phyloP scores from a whole-genome alignment of 2,797 vertebrate species.

The Poecilia picta region DNA sequence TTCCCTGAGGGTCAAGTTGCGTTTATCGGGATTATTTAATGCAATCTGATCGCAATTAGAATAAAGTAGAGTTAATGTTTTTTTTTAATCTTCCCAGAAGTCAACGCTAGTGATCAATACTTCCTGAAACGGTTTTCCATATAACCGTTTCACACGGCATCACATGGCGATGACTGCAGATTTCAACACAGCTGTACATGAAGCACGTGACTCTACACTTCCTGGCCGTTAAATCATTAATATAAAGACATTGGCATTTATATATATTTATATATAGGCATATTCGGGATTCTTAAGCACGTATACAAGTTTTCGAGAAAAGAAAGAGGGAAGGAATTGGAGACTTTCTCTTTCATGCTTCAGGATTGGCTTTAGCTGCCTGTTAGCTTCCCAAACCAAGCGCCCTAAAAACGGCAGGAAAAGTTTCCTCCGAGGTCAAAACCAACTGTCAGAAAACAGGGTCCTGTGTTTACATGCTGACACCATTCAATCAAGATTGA shows the following conservation, averaged over 20 bases:
- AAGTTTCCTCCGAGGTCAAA: not conserved
- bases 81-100: not conserved
- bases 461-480: not conserved
- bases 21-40: not conserved
- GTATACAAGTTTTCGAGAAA: not conserved
- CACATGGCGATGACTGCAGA: not conserved
- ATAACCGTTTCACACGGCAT: not conserved
- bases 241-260: not conserved
- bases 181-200: not conserved
- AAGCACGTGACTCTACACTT: not conserved
- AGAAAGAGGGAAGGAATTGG: not conserved
- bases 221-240: not conserved
- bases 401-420: not conserved
- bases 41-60: not conserved
- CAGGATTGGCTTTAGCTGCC: constrained; percentile 16
- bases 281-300: not conserved
- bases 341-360: not conserved
- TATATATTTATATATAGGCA: not conserved
- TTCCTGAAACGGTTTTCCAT: constrained; percentile 6
- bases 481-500: not conserved
- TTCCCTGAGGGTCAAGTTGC: not conserved
- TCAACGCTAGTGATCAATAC: not conserved
- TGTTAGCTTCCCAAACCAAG: constrained; percentile 16
- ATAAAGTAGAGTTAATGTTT: not conserved
- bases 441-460: not conserved